Base-by-base conservation (phyloP, 2,797 vertebrate genomes). In the Telmatherina bonti region DNA sequence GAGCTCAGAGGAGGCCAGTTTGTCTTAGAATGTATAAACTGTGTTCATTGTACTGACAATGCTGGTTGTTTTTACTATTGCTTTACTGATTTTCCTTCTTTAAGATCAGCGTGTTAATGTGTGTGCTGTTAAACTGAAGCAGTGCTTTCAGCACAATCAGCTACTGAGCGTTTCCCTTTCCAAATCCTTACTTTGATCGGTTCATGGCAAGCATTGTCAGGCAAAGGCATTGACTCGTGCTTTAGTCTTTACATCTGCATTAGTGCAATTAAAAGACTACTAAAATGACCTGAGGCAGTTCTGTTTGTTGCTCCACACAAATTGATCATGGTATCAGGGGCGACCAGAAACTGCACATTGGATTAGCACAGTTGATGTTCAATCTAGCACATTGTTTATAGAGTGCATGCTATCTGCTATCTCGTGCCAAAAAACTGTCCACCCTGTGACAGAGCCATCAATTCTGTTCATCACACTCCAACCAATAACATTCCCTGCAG, bases 401-500 rank as follows among this genome's bases (percentile, higher is more conserved):
- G 27, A 49, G 62, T 20, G 36, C 56, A 70, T 22, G 41, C 72
- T 62, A n/a, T 63, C n/a, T 0, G n/a, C 26, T 69, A 29, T 58
- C 22, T 38, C 52, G 68, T 72, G 77, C 75, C 74, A 67, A 75
- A 38, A 29, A 62, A 22, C 26, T 67, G 27, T 71, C 55, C 54
- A 22, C 64, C 82, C 38, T 53, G 33, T 72, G 55, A 65, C 60
- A 71, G 65, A 52, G 62, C 57, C 67, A 83, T 82, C 76, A 68
- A 22, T 79, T 76, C 75, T 64, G 68, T 47, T 70, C 16, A 74
- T 67, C 72, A 47, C 72, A 63, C 61, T 22, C 56, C 51, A 62
- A 54, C 68, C 67, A 68, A 74, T 81, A 72, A 70, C 62, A 79
- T 43, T 43, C 56, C 72, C 72, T 67, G 67, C 79, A 70, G 85